Conservation (phyloP, 1,140 invertebrate genomes). For the Drosophila biarmipes region DNA sequence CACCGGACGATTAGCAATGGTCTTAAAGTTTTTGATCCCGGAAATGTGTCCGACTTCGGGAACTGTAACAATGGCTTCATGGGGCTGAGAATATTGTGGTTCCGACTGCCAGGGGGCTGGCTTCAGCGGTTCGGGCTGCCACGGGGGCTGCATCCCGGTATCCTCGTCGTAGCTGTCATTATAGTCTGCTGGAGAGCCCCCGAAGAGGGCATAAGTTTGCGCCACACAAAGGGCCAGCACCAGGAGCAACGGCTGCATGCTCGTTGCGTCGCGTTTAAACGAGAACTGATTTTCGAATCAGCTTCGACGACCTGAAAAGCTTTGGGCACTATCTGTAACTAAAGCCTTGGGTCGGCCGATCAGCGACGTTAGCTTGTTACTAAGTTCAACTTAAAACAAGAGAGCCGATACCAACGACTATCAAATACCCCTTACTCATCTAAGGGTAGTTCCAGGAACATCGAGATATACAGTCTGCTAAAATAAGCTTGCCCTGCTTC, state of each 20-base stretch:
- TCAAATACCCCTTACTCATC: too few relatives aligned
- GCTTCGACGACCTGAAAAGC: constrained; percentile 58
- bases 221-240: constrained; percentile 36
- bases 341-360: constrained; percentile 35
- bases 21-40: constrained; percentile 50
- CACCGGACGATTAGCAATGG: constrained; percentile 54
- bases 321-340: constrained; percentile 37
- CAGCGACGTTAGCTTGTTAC: constrained; percentile 15
- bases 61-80: constrained; percentile 23
- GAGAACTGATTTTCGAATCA: constrained; percentile 60
- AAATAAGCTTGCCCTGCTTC: too few relatives aligned
- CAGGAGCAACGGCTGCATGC: constrained; percentile 55
- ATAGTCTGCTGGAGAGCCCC: constrained; percentile 3
- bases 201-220: constrained; percentile 18
- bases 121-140: constrained; percentile 41
- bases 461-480: too few relatives aligned
- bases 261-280: constrained; percentile 45
- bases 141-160: not conserved
- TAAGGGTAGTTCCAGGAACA: too few relatives aligned
- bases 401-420: too few relatives aligned
- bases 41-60: constrained; percentile 62
- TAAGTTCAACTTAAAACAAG: not conserved
- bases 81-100: not conserved
- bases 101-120: constrained; percentile 38
- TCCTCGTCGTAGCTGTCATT: constrained; percentile 35